Evolutionary conservation across 2,113 vertebrate genomes (phyloP).

Genomic region (Gallinago undulata): DNA sequence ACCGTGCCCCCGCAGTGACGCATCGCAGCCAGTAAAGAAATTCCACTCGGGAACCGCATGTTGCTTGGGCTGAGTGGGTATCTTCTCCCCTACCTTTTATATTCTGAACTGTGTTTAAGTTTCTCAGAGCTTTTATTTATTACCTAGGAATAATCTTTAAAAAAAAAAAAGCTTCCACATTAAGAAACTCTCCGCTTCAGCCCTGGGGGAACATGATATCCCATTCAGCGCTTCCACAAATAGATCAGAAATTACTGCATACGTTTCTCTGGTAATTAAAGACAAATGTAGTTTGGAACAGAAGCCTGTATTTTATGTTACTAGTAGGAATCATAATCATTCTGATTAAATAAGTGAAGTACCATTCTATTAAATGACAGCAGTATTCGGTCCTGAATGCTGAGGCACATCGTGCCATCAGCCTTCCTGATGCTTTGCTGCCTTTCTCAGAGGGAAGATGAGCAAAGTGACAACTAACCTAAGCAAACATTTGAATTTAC

Average conservation of each 20-base stretch:
- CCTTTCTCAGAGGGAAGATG: not conserved
- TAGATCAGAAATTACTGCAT: slow-evolving; percentile 25
- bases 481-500: not conserved
- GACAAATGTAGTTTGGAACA: not conserved
- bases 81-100: not conserved
- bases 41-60: not conserved
- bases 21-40: not conserved
- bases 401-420: rapidly evolving
- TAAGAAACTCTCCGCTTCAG: not conserved
- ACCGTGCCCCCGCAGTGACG: not conserved
- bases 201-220: not conserved
- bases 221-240: not conserved
- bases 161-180: not conserved
- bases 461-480: not conserved
- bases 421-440: not conserved
- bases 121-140: not conserved
- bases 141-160: not conserved
- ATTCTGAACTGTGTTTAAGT: not conserved
- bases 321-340: not conserved
- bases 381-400: not conserved
- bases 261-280: not conserved
- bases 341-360: not conserved
- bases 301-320: not conserved
- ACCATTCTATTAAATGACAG: not conserved
- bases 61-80: not conserved